Evolutionary conservation across 2,113 vertebrate species (phyloP), one percentile per base, ranked within the genome.

Genomic region (Toxotes chatareus): DNA sequence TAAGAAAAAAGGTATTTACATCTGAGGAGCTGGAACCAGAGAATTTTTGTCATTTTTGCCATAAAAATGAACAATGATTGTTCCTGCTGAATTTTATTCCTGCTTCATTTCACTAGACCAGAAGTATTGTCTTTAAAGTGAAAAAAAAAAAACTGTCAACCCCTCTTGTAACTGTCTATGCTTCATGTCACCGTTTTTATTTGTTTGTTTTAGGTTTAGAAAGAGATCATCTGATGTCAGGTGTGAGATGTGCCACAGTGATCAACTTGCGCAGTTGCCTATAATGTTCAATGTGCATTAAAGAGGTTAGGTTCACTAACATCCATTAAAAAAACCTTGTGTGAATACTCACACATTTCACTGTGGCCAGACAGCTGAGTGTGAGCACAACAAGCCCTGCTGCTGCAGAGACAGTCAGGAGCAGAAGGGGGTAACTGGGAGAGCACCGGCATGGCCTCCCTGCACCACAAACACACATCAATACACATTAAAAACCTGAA

Each of bases 341-440:
- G 21, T 40, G 32, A 36, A 72, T 73, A 94, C 94, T 94, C 79
- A 94, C 93, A 86, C 86, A 88, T 85, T 72, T 80, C 1, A 56
- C 34, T 1, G 61, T 5, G 17, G 73, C 72, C 53, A 92, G 60
- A 36, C 89, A 85, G 71, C 23, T 49, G 63, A 92, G 53, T 4
- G 44, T 9, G 27, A 94, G 67, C 47, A 93, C 68, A 31, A 92
- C 40, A 59, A 94, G 51, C 1, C 34, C 82, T 14, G 67, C 67
- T n/a, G 85, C 87, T 46, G 69, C 57, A 2, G 81, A 88, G 64
- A 94, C 84, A 81, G 66, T 75, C 17, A 85, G 56, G 27, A 95
- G 82, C 66, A 95, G 73, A 3, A 60, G 62, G 17, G 80, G 32
- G 69, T 92, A 90, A 21, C 31, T 46, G n/a, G 34, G 11, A 44